Conservation (phyloP, 2,797 vertebrate species). For the Setipinna tenuifilis region DNA sequence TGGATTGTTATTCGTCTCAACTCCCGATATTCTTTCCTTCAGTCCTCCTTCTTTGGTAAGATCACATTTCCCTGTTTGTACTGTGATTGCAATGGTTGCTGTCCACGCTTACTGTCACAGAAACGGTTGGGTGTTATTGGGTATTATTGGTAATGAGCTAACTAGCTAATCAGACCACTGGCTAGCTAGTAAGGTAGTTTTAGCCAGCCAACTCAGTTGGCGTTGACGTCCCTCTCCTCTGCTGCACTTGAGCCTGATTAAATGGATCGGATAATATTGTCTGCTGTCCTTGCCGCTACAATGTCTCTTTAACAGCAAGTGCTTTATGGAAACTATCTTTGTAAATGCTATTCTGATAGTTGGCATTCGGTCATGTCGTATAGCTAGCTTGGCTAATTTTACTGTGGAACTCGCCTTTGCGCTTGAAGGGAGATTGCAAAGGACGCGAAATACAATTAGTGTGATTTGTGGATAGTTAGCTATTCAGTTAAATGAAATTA, state of each 20-base stretch:
- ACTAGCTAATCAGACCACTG: background rate
- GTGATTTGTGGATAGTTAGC: background rate
- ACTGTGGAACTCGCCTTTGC: background rate
- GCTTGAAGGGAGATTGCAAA: background rate
- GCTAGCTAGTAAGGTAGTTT: background rate
- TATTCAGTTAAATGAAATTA: background rate
- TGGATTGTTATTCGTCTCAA: constrained; percentile 19
- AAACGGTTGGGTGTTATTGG: background rate
- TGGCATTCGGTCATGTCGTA: background rate
- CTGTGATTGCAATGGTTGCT: background rate
- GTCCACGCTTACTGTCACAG: background rate
- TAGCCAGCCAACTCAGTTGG: background rate
- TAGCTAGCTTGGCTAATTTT: background rate
- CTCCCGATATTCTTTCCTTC: background rate
- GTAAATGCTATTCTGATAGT: background rate
- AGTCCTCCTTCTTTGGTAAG: background rate
- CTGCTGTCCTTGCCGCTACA: background rate
- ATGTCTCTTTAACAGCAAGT: background rate
- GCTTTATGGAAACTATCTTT: background rate
- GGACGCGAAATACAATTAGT: background rate
- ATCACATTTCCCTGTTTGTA: background rate
- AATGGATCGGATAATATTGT: background rate
- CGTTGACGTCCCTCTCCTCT: background rate
- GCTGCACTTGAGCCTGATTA: background rate
- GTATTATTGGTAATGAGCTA: constrained; percentile 8